Evolutionary conservation across 1,140 invertebrate genomes (phyloP), one percentile per base, ranked within the genome.

Genomic region (Drosophila erecta): DNA sequence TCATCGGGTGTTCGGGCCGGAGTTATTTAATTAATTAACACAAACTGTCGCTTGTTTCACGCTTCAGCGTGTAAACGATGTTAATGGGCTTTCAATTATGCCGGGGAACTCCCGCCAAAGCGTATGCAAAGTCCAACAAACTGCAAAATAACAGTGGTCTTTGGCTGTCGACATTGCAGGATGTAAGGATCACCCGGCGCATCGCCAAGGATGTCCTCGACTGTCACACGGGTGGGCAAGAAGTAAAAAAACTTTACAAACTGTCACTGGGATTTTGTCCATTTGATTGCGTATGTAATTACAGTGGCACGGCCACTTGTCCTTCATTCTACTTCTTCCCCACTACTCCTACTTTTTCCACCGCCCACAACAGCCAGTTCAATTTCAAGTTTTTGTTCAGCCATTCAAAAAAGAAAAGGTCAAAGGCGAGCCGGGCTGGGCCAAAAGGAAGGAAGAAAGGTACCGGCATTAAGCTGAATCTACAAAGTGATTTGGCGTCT

Each of bases 1-100:
- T 14, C 17, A 15, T 15, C 2, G 15, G 59, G 51, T 57, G 38
- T 37, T 66, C 41, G 4, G 46, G 17, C 44, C 44, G 30, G 72
- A 79, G 77, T 66, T 85, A 54, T 87, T 87, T 79, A 86, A 87
- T 81, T 86, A 85, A 86, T 86, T 86, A 86, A 85, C 78, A 86
- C 67, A 62, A 86, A 81, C 47, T 79, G 83, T 71, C 78, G 65
- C 64, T 72, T 75, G 79, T 79, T 87, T 81, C 51, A 87, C 81
- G 83, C 83, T 75, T 72, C 79, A 81, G 41, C 58, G 79, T 66
- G 51, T 59, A 76, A 78, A 71, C 56, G 56, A 70, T 78, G 83
- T 86, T 78, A 86, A 87, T 83, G 79, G 78, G 64, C 83, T 79
- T 81, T 78, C 78, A 86, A 87, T 86, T 86, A 81, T 62, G 69